Base-by-base conservation (phyloP, 23 tunicate genomes). In the Halocynthia roretzi region DNA sequence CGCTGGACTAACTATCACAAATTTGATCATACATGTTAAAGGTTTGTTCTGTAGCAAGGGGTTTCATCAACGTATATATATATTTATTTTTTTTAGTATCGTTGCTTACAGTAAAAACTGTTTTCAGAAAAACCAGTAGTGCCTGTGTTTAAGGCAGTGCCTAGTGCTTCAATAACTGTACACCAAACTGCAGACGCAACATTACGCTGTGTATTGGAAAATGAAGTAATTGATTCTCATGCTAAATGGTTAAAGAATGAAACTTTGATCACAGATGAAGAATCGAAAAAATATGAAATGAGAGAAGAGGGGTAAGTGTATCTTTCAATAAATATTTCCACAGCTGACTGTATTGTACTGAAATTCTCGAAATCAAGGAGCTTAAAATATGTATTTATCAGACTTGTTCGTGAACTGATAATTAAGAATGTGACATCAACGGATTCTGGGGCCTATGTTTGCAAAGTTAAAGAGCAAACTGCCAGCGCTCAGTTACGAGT, bases 211-310 rank as follows among this genome's bases (percentile, higher is more conserved):
- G 51, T 60, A 54, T 40, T 83, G 8, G 7, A 55, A 54, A 81
- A 83, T 20, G 22, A 64, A 10, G 76, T 21, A 6, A 69, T 21
- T 52, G 61, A 72, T 10, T 51, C 54, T 68, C 67, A 62, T 18
- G 81, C 87, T 8, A 76, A 65, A 52, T 83, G 87, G 87, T 76
- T 69, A 71, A 83, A 83, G 67, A 81, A 76, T 21, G 74, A 76
- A 8, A 50, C 14, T 65, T 40, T 15, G 7, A 52, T 55, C 22
- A 56, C 65, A 5, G 44, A 22, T 31, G 50, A 76, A 56, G 19
- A 23, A 7, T 22, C 62, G 7, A 81, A 76, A 20, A 83, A 83
- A 76, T 83, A 83, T 57, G 81, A 83, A 57, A 56, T 83, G 76
- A 50, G 48, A 11, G 19, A 67, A n/a, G 71, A 22, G 17, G 87